Percentiles rank a stretch among this genome's conserved stretches.
phyloP scores from a whole-genome alignment of 2,888 invertebrate species.

The Lamellibrachia satsuma region DNA sequence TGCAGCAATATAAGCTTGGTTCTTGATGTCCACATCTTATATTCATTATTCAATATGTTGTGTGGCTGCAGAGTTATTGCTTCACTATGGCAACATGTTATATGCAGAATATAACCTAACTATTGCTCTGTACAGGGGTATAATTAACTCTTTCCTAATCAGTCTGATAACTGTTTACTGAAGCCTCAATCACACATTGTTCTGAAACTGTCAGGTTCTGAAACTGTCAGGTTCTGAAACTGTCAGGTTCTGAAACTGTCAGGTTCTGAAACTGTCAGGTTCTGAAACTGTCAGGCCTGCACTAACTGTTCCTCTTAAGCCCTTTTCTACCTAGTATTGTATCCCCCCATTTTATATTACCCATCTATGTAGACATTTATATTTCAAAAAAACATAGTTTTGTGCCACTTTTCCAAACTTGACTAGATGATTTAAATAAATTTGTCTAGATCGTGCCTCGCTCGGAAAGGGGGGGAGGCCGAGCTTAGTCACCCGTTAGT shows the following conservation, averaged over 20 bases:
- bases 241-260: background rate
- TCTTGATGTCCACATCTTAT: background rate
- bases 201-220: background rate
- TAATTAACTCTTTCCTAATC: background rate
- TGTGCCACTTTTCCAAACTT: background rate
- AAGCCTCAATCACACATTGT: background rate
- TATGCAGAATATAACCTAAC: background rate
- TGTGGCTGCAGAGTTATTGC: background rate
- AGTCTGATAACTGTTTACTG: background rate
- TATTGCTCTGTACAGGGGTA: background rate
- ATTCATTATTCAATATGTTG: background rate
- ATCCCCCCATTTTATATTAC: background rate
- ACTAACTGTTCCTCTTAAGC: background rate
- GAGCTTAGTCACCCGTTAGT: no score
- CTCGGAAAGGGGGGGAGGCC: no score
- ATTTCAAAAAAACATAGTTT: background rate
- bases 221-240: background rate
- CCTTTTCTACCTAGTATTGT: background rate
- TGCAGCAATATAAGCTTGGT: background rate
- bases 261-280: background rate
- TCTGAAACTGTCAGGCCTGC: background rate
- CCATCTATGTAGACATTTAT: background rate
- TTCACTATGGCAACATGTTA: background rate
- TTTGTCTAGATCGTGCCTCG: background rate
- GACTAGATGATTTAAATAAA: background rate